Base-by-base conservation (phyloP, 2,797 vertebrate species). In the Enteromius paludinosus region DNA sequence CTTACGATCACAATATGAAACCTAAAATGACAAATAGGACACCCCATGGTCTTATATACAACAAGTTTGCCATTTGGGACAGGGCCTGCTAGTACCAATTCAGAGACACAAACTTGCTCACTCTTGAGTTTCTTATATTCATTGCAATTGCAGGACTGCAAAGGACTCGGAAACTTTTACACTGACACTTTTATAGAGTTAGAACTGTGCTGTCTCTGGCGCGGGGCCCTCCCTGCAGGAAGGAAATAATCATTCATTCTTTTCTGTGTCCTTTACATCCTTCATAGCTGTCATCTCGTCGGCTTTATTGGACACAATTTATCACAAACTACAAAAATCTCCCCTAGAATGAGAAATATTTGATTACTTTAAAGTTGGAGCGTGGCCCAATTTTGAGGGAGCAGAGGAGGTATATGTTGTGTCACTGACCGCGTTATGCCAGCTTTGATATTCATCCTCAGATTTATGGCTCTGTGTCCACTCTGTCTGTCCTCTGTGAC, bases 341-440 rank as follows among this genome's bases (percentile, higher is more conserved):
- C 64, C 64, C 38, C 20, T 30, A 45, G 73, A 83, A 76, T 76
- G 81, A 83, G 73, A 70, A 62, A 69, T 59, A 69, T 69, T 83
- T 83, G 81, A 83, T 76, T 76, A 83, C 73, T 76, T 83, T 70
- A 83, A 77, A 77, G 38, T 61, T 76, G 81, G 81, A 70, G 9
- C 0, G 4, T 35, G 11, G 72, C 81, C 81, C 41, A 49, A 35
- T 23, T 82, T 43, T 76, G 12, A 56, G 38, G 15, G 35, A 35
- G 38, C 38, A 14, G 9, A 69, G 73, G 49, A 17, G 49, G 62
- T 69, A 20, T 69, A 25, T 76, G 52, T 77, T 47, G 64, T 77
- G 73, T 69, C 52, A 56, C 30, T 77, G 64, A 69, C 61, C 59
- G 47, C 18, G 20, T 69, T 59, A 59, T 82, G 73, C 64, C 73